These are phyloP conservation scores for Labeo calbasu DNA, from an alignment of 2,797 vertebrate species.

Conservation along the genomic window DNA sequence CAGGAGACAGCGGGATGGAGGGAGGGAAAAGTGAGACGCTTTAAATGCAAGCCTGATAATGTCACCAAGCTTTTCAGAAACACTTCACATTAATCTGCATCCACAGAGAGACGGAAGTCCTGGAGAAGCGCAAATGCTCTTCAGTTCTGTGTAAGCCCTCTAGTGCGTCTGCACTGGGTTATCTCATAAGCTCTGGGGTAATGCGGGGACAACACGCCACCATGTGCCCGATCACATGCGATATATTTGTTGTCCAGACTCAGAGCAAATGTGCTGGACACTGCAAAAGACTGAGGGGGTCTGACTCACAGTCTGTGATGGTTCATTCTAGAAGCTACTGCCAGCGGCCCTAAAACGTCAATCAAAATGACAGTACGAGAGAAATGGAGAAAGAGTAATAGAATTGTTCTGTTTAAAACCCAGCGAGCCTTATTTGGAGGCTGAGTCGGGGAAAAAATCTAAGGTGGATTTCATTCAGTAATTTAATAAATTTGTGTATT, in stretches of 20 bases:
- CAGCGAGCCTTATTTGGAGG: neutral
- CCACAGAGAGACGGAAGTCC: neutral
- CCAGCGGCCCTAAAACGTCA: constrained; percentile 21
- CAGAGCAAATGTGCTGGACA: constrained; percentile 11
- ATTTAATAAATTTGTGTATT: neutral
- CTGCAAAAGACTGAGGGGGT: constrained; percentile 30
- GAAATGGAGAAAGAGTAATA: neutral
- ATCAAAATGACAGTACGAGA: neutral
- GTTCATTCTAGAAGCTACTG: neutral
- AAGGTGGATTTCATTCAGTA: neutral
- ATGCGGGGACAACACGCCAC: neutral
- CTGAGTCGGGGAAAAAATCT: neutral
- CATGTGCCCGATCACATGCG: constrained; percentile 1
- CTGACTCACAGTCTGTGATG: constrained; percentile 33
- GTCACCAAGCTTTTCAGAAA: constrained; percentile 24
- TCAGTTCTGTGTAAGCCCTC: neutral
- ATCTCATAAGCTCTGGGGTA: constrained; percentile 8
- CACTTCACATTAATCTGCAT: constrained; percentile 29
- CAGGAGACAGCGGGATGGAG: neutral
- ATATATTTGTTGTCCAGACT: constrained; percentile 3
- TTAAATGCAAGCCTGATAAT: constrained; percentile 9
- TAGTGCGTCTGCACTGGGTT: neutral
- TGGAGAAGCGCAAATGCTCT: neutral
- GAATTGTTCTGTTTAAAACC: neutral
- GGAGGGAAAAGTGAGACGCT: neutral